A percentile compares a stretch with the other conserved stretches of the same genome.
Conservation (phyloP, 2,797 vertebrate species). For the Potorous gilbertii region DNA sequence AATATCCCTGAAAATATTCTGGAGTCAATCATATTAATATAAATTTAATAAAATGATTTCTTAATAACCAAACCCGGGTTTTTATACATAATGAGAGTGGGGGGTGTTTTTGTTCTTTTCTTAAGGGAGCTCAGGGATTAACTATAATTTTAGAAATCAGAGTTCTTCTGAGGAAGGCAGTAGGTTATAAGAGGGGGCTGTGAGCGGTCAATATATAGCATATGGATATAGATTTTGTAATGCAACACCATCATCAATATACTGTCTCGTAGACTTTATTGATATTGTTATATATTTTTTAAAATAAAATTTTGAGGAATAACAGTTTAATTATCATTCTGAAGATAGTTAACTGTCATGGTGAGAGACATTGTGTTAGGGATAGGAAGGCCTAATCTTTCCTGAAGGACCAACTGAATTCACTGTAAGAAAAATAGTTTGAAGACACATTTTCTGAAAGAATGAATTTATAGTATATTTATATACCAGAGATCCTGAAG, state of each 20-base stretch:
- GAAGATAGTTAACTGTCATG: background rate
- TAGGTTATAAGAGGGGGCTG: background rate
- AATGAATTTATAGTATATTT: background rate
- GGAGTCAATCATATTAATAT: background rate
- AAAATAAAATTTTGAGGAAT: background rate
- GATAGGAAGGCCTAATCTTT: background rate
- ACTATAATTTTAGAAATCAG: background rate
- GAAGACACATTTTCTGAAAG: background rate
- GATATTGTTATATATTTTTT: background rate
- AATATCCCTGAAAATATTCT: background rate
- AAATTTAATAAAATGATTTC: background rate
- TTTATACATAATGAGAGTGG: background rate
- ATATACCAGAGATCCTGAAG: background rate
- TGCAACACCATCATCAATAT: background rate
- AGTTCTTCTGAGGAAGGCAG: background rate
- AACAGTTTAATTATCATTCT: background rate
- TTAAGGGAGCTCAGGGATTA: background rate
- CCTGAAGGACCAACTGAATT: background rate
- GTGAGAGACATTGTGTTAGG: background rate
- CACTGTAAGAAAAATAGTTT: background rate
- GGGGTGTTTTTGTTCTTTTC: background rate
- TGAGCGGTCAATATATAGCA: background rate
- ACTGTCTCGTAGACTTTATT: background rate
- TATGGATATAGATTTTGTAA: background rate
- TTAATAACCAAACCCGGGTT: background rate